Evolutionary conservation across 2,797 vertebrate species (phyloP).

Genomic region (Telmatherina bonti): DNA sequence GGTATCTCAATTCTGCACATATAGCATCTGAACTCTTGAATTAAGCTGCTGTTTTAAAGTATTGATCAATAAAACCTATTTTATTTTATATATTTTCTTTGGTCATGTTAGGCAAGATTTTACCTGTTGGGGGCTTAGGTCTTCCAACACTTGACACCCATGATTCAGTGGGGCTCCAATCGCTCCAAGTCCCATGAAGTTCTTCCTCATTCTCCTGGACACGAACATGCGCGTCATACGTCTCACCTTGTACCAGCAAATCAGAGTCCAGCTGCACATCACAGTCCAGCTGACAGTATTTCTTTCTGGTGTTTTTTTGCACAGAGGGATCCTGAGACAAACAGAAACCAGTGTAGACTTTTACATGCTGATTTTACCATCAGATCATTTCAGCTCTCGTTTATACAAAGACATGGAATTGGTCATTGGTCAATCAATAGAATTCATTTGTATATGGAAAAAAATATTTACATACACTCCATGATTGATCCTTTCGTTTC

Average conservation of each 20-base stretch:
- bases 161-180: constrained; percentile 14
- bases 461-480: constrained; percentile 49
- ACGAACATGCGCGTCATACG: constrained; percentile 47
- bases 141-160: constrained; percentile 18
- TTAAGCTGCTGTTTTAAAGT: too few relatives aligned
- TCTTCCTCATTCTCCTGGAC: rapidly evolving
- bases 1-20: too few relatives aligned
- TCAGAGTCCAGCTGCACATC: not conserved
- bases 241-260: not conserved
- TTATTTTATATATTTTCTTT: too few relatives aligned
- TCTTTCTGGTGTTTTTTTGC: rapidly evolving
- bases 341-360: not conserved
- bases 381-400: too few relatives aligned
- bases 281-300: rapidly evolving
- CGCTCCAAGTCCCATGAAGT: not conserved
- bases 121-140: not conserved
- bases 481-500: constrained; percentile 45
- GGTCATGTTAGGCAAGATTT: not conserved
- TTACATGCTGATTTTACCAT: not conserved
- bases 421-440: too few relatives aligned
- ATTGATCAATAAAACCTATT: too few relatives aligned
- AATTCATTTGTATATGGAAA: not conserved
- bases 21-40: too few relatives aligned
- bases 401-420: too few relatives aligned
- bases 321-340: constrained; percentile 17